phyloP scores from a whole-genome alignment of 2,113 vertebrate species.

The Stegostoma tigrinum region DNA sequence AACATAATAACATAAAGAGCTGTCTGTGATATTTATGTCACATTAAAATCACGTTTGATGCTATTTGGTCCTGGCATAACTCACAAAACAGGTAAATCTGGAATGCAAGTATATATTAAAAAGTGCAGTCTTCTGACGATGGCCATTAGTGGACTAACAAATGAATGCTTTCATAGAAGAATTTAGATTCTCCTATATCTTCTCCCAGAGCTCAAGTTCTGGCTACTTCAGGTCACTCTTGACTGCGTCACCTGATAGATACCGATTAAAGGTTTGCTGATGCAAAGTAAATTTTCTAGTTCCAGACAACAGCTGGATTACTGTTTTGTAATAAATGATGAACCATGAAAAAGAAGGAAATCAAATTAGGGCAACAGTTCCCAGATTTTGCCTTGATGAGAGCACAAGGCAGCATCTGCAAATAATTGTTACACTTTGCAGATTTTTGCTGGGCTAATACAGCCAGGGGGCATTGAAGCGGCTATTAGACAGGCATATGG shows the following conservation, averaged over 20 bases:
- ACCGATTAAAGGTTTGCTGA: no score
- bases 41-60: background rate
- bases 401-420: background rate
- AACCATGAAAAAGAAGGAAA: background rate
- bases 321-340: background rate
- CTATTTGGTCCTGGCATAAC: background rate
- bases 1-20: background rate
- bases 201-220: background rate
- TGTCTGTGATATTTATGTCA: background rate
- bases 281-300: no score
- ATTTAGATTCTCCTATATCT: background rate
- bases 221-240: no score
- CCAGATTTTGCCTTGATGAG: background rate
- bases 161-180: background rate
- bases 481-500: no score
- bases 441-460: background rate
- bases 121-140: background rate
- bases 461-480: no score
- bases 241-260: no score
- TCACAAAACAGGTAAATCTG: conserved; percentile 2
- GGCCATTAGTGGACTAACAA: background rate
- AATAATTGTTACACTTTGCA: background rate
- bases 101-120: background rate
- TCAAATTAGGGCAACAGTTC: background rate
- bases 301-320: background rate